Evolutionary conservation across 2,888 invertebrate species (phyloP).

Genomic region (Teleogryllus oceanicus): DNA sequence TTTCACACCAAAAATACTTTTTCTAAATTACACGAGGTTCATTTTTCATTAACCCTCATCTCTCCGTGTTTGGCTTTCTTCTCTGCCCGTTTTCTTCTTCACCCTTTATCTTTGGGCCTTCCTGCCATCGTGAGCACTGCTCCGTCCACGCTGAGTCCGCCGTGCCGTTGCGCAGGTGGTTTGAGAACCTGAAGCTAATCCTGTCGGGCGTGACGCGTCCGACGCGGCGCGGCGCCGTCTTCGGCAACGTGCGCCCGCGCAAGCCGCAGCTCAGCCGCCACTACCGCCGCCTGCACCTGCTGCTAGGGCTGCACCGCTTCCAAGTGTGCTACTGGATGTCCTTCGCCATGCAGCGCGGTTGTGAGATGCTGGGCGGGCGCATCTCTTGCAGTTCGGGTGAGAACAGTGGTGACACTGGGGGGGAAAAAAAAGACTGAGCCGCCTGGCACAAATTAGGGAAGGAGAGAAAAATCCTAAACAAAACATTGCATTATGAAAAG

Average conservation of each 20-base stretch:
- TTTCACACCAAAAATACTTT: too few relatives aligned
- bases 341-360: slow-evolving; percentile 89
- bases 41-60: too few relatives aligned
- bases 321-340: slow-evolving; percentile 96
- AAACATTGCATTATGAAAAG: too few relatives aligned
- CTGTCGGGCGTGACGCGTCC: slow-evolving; percentile 91
- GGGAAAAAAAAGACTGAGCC: too few relatives aligned
- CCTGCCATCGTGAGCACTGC: too few relatives aligned
- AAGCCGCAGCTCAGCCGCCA: slow-evolving; percentile 92
- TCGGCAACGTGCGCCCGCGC: slow-evolving; percentile 76
- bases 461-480: too few relatives aligned
- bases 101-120: too few relatives aligned
- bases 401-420: neutral
- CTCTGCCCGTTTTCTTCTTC: too few relatives aligned
- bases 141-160: too few relatives aligned
- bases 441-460: too few relatives aligned
- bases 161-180: slow-evolving; percentile 61
- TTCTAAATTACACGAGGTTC: too few relatives aligned
- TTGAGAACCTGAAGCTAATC: slow-evolving; percentile 90
- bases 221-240: slow-evolving; percentile 85
- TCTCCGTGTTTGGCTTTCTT: too few relatives aligned
- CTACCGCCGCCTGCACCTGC: slow-evolving; percentile 79
- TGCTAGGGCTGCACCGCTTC: slow-evolving; percentile 76
- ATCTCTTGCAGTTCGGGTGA: slow-evolving; percentile 75
- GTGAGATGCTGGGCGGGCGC: slow-evolving; percentile 77